Conservation (phyloP, 2,797 vertebrate genomes). For the Buphagus erythrorhynchus region DNA sequence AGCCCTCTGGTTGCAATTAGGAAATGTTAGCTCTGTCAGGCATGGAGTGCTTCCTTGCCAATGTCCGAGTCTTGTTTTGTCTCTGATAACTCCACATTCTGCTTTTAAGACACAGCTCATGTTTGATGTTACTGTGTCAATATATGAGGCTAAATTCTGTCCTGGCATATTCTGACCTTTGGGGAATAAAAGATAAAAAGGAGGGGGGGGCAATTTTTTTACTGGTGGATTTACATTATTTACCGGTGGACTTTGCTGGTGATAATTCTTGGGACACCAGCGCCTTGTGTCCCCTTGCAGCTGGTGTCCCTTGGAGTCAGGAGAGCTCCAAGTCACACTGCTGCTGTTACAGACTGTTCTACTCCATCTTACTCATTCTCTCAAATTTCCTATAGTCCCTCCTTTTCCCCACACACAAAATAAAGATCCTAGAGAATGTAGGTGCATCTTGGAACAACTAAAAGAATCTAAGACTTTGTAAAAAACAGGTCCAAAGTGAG, state of each 20-base stretch:
- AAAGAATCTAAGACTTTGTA: not conserved
- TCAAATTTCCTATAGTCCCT: not conserved
- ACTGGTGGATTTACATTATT: not conserved
- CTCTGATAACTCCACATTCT: not conserved
- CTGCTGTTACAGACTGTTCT: not conserved
- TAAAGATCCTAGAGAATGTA: not conserved
- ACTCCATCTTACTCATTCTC: not conserved
- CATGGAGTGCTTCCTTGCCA: not conserved
- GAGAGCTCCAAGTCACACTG: not conserved
- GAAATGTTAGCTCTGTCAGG: not conserved
- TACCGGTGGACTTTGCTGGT: not conserved
- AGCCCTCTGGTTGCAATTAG: constrained; percentile 48
- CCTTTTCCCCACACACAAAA: not conserved
- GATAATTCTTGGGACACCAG: not conserved
- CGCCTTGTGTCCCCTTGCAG: not conserved
- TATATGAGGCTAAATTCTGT: not conserved
- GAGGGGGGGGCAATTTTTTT: not conserved
- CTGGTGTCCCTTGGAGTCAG: not conserved
- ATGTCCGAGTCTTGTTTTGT: not conserved
- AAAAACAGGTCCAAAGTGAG: not conserved
- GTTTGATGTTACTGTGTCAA: not conserved
- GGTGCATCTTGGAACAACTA: not conserved
- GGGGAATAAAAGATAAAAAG: not conserved
- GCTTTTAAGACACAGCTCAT: not conserved
- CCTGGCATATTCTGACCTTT: not conserved